Percentiles rank a stretch among this genome's conserved stretches.
These are phyloP conservation scores for Echeneis naucrates DNA, from an alignment of 2,797 vertebrate species.

Conservation along the genomic window DNA sequence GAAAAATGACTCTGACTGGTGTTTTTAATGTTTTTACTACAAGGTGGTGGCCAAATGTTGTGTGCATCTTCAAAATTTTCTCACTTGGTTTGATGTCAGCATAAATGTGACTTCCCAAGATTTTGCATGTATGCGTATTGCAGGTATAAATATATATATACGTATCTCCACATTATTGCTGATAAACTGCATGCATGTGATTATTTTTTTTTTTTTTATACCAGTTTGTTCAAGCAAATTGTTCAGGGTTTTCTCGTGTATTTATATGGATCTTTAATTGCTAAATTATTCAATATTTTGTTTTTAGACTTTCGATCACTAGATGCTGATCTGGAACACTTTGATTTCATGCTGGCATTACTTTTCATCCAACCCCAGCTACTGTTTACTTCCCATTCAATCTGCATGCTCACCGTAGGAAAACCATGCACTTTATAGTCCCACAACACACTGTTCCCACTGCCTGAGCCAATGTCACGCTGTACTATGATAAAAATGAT, in stretches of 20 bases:
- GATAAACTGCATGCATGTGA: slow-evolving; percentile 58
- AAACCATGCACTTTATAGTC: slow-evolving; percentile 72
- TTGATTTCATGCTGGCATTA: slow-evolving; percentile 60
- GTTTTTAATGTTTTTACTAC: slow-evolving; percentile 56
- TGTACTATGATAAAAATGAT: slow-evolving; percentile 55
- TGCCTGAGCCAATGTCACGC: slow-evolving; percentile 66
- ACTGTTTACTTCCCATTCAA: slow-evolving; percentile 36
- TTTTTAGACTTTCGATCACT: slow-evolving; percentile 25
- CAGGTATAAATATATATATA: slow-evolving; percentile 21
- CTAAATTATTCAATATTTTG: slow-evolving; percentile 43
- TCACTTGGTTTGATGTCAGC: slow-evolving; percentile 45
- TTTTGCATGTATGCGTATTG: slow-evolving; percentile 41
- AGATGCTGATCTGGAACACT: slow-evolving; percentile 51
- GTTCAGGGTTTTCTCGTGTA: slow-evolving; percentile 62
- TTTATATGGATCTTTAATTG: slow-evolving; percentile 53
- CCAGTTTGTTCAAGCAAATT: slow-evolving; percentile 41
- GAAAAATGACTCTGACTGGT: slow-evolving; percentile 45
- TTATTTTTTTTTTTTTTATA: no score
- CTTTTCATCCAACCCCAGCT: slow-evolving; percentile 29
- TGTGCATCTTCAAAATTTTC: slow-evolving; percentile 45
- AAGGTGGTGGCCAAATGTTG: slow-evolving; percentile 43
- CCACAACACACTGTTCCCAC: slow-evolving; percentile 56
- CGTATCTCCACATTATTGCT: slow-evolving; percentile 38
- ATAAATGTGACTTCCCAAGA: slow-evolving; percentile 43
- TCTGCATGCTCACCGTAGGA: slow-evolving; percentile 51